Percentiles rank a stretch among this genome's conserved stretches.
These are phyloP conservation scores for Drosophila differens DNA, from an alignment of 2,888 invertebrate species.

Conservation along the genomic window DNA sequence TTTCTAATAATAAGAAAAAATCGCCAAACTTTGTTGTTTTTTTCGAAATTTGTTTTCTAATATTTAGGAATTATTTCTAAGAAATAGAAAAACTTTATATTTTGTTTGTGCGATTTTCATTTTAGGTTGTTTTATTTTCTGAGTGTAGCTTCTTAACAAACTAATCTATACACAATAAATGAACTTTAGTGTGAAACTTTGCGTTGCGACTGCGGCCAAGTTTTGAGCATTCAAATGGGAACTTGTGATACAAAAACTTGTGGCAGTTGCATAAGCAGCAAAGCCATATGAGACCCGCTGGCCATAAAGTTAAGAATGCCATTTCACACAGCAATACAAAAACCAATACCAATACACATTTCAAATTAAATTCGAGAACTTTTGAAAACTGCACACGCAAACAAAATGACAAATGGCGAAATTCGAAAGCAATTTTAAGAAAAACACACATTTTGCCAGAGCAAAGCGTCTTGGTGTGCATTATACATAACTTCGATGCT, in stretches of 20 bases:
- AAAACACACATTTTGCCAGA: conserved; percentile 17
- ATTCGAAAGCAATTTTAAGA: conserved; percentile 57
- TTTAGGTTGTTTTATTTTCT: neutral
- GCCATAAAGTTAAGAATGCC: conserved; percentile 23
- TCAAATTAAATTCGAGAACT: conserved; percentile 60
- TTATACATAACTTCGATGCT: conserved; percentile 52
- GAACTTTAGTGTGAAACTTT: conserved; percentile 1
- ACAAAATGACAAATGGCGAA: conserved; percentile 30
- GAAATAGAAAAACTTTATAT: neutral
- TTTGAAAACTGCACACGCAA: conserved; percentile 55
- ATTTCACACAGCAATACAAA: conserved; percentile 9
- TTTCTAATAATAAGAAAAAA: neutral
- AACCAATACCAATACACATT: conserved; percentile 48
- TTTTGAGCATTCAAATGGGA: conserved; percentile 39
- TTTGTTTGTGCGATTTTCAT: neutral
- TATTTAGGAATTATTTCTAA: neutral
- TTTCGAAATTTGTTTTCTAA: neutral
- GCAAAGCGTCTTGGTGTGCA: conserved; percentile 25
- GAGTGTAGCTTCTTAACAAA: neutral
- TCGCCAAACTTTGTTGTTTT: neutral
- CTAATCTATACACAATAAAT: neutral
- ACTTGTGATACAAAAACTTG: conserved; percentile 28
- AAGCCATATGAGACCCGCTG: conserved; percentile 43
- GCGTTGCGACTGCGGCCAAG: conserved; percentile 11
- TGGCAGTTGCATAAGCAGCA: conserved; percentile 49